These are phyloP conservation scores for Corythaeola cristata DNA, from an alignment of 2,113 vertebrate genomes.

Conservation along the genomic window DNA sequence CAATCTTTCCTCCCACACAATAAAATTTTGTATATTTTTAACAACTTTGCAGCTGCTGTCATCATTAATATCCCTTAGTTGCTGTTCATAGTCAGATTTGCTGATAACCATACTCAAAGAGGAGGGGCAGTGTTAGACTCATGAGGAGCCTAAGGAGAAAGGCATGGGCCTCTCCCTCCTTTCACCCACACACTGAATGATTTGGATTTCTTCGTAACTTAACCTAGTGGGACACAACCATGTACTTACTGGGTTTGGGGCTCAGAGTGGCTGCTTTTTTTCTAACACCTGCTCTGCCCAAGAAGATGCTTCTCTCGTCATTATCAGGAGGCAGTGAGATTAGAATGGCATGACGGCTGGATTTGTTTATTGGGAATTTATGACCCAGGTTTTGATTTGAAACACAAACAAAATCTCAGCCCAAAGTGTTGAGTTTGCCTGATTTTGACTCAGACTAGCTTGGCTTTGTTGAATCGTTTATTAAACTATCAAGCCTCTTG, in stretches of 20 bases:
- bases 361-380: not conserved
- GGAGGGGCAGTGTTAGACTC: not conserved
- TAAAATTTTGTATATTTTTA: conserved; percentile 62
- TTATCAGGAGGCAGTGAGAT: not conserved
- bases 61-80: not conserved
- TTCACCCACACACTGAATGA: conserved; percentile 8
- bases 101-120: conserved; percentile 3
- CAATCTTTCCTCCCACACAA: not conserved
- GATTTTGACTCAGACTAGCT: not conserved
- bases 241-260: not conserved
- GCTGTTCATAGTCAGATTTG: conserved; percentile 1
- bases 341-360: not conserved
- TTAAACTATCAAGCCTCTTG: not conserved
- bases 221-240: not conserved
- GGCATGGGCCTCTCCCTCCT: conserved; percentile 10
- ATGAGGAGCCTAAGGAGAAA: not conserved
- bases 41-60: conserved; percentile 57
- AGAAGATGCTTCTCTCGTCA: conserved; percentile 1
- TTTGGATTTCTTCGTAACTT: conserved; percentile 52
- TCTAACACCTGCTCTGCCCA: conserved; percentile 37
- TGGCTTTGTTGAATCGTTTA: not conserved
- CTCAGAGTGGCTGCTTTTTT: conserved; percentile 1
- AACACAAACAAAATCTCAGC: not conserved
- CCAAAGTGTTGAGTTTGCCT: not conserved
- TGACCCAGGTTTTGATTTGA: not conserved